Conservation (phyloP, 1,140 invertebrate genomes). For the Caenorhabditis elegans region WBcel235 BX284603.4:4074501-4075000, state of each 20-base stretch:
- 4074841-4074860: conserved; percentile 89
- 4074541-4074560: conserved; percentile 86
- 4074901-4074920: conserved; percentile 54
- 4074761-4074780: conserved; percentile 93
- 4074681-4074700: conserved; percentile 78
- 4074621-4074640: conserved; percentile 90
- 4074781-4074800: conserved; percentile 89
- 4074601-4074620: conserved; percentile 86
- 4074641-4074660: conserved; percentile 91
- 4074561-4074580: conserved; percentile 67
- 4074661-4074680: conserved; percentile 80
- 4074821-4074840: conserved; percentile 89
- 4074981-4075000: conserved; percentile 92
- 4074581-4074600: conserved; percentile 81
- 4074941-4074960: conserved; percentile 75
- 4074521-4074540: conserved; percentile 92
- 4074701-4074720: conserved; percentile 63
- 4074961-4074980: conserved; percentile 91
- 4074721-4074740: conserved; percentile 83
- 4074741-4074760: conserved; percentile 80
- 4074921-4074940: conserved; percentile 69
- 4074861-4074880: conserved; percentile 70
- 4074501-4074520: conserved; percentile 96
- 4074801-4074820: conserved; percentile 91
- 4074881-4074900: background rate